phyloP scores from a whole-genome alignment of 2,797 vertebrate species.

The Silurus aristotelis region DNA sequence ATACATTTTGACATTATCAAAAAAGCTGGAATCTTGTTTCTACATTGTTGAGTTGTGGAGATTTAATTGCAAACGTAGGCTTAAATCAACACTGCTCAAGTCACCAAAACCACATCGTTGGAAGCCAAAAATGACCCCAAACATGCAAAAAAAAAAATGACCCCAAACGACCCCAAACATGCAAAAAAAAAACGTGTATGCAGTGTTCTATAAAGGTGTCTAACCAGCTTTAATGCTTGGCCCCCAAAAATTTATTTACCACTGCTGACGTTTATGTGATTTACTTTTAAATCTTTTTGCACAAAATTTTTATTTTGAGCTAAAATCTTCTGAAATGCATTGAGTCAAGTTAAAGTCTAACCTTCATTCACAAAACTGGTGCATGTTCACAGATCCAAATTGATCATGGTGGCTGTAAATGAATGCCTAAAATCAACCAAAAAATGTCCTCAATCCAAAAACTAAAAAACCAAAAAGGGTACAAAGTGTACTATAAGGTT shows the following conservation, averaged over 20 bases:
- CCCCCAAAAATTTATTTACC: neutral
- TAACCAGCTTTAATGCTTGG: neutral
- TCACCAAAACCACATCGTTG: too few relatives aligned
- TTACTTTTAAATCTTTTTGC: neutral
- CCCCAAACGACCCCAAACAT: neutral
- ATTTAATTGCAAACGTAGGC: neutral
- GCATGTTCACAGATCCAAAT: constrained; percentile 14
- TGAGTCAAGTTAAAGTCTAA: neutral
- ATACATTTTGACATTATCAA: neutral
- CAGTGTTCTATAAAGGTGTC: too few relatives aligned
- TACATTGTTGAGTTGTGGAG: neutral
- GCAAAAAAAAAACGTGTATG: too few relatives aligned
- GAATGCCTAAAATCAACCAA: too few relatives aligned
- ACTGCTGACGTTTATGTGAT: neutral
- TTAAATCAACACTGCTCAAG: neutral
- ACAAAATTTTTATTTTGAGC: neutral
- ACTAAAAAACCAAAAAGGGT: too few relatives aligned
- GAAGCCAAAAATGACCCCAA: neutral
- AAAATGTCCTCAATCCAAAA: too few relatives aligned
- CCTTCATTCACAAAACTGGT: constrained; percentile 35
- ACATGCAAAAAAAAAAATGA: neutral
- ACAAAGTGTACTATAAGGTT: too few relatives aligned
- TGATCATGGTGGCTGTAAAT: too few relatives aligned
- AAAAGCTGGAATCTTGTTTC: neutral
- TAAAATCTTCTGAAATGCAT: neutral